Conservation (phyloP, 30 jellyfish, hydroid and myxozoan genomes). For the Haliclystus octoradiatus region DNA sequence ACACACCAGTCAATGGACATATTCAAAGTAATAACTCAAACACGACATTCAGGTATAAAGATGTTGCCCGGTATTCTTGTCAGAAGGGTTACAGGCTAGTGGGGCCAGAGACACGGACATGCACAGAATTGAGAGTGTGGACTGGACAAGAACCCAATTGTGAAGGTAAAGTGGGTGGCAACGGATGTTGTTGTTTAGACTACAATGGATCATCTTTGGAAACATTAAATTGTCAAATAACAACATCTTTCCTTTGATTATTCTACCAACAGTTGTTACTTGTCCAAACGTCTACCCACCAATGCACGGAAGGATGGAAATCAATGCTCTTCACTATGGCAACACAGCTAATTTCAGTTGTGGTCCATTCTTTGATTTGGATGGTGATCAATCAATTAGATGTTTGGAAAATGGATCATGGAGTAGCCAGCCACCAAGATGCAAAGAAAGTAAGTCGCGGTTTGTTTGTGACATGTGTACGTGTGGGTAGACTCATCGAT, state of each 20-base stretch:
- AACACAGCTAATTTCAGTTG: slow-evolving; percentile 32
- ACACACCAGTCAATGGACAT: slow-evolving; percentile 43
- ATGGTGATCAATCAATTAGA: slow-evolving; percentile 38
- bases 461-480: too few species aligned
- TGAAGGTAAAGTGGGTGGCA: slow-evolving; percentile 39
- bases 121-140: slow-evolving; percentile 45
- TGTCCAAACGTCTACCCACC: too few species aligned
- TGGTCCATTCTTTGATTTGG: slow-evolving; percentile 26
- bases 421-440: slow-evolving; percentile 67
- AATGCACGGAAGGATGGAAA: too few species aligned
- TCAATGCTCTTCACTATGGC: slow-evolving; percentile 25
- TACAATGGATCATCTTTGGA: too few species aligned
- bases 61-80: slow-evolving; percentile 36
- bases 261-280: too few species aligned
- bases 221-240: too few species aligned
- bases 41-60: slow-evolving; percentile 44
- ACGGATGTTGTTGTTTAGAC: too few species aligned
- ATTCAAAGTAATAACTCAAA: slow-evolving; percentile 31
- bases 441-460: slow-evolving; percentile 79
- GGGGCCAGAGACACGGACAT: slow-evolving; percentile 7
- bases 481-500: too few species aligned
- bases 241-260: too few species aligned
- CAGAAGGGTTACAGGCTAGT: slow-evolving; percentile 38
- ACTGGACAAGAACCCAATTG: slow-evolving; percentile 41
- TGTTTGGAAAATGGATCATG: slow-evolving; percentile 75